These are phyloP conservation scores for Spea multiplicata DNA, from an alignment of 2,113 vertebrate species.

Conservation along the genomic window DNA sequence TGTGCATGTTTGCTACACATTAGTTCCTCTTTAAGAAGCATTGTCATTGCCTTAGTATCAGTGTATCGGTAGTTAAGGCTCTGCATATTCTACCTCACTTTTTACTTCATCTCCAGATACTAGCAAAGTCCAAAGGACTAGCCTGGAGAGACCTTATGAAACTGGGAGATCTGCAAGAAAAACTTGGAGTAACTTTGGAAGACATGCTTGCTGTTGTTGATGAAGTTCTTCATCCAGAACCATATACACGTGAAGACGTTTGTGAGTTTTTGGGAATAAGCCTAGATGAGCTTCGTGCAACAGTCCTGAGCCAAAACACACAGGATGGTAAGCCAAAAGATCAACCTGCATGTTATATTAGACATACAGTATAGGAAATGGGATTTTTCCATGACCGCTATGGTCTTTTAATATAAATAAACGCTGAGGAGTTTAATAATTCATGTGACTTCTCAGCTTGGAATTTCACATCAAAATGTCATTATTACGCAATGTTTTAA, in stretches of 20 bases:
- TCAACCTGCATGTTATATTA: neutral
- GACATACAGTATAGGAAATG: neutral
- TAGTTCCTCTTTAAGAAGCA: no score
- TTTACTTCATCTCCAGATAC: constrained; percentile 60
- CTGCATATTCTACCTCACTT: no score
- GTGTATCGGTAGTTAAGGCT: no score
- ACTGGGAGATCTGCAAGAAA: constrained; percentile 79
- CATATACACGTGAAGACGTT: constrained; percentile 86
- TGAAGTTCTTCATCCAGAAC: constrained; percentile 80
- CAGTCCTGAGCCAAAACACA: constrained; percentile 81
- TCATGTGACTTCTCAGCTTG: neutral
- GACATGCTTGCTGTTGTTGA: constrained; percentile 85
- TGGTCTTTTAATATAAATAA: neutral
- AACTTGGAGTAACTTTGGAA: constrained; percentile 74
- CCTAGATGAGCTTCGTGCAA: constrained; percentile 69
- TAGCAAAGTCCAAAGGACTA: constrained; percentile 71
- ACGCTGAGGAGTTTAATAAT: neutral
- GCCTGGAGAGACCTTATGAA: constrained; percentile 67
- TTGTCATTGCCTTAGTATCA: no score
- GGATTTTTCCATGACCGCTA: neutral
- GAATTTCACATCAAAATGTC: no score
- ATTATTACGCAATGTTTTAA: no score
- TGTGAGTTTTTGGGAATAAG: constrained; percentile 79
- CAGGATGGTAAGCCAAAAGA: constrained; percentile 74
- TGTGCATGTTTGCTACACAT: no score